These are phyloP conservation scores for Tridacna crocea DNA, from an alignment of 2,888 invertebrate species.

Conservation along the genomic window DNA sequence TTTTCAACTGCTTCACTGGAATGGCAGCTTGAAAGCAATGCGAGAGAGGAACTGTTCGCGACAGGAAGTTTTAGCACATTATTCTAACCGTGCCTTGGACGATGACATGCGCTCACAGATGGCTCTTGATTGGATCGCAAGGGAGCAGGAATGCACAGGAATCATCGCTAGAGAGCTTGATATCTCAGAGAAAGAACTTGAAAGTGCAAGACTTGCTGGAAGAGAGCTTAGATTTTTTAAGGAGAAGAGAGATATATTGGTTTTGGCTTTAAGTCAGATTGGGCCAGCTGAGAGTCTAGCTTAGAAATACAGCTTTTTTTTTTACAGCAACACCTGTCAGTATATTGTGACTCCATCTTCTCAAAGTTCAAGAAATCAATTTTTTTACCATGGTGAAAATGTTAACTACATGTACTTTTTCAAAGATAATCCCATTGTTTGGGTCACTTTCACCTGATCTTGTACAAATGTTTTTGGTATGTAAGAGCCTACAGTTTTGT, in stretches of 20 bases:
- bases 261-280: slow-evolving; percentile 94
- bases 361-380: neutral
- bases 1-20: slow-evolving; percentile 97
- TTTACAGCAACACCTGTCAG: neutral
- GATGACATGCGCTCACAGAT: slow-evolving; percentile 97
- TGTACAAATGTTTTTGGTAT: no score
- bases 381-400: neutral
- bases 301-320: slow-evolving; percentile 35
- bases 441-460: no score
- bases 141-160: slow-evolving; percentile 88
- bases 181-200: slow-evolving; percentile 93
- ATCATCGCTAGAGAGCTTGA: slow-evolving; percentile 92
- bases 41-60: slow-evolving; percentile 96
- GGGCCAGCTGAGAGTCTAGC: slow-evolving; percentile 79
- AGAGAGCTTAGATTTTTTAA: slow-evolving; percentile 96
- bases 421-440: no score
- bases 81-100: slow-evolving; percentile 95
- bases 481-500: no score
- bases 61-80: slow-evolving; percentile 95
- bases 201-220: slow-evolving; percentile 93
- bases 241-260: slow-evolving; percentile 96
- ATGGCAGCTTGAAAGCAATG: slow-evolving; percentile 98
- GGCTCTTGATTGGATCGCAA: slow-evolving; percentile 97
- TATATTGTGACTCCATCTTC: neutral
- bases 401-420: neutral